These are phyloP conservation scores for Notarius lentiginosus DNA, from an alignment of 2,113 vertebrate species.

Conservation along the genomic window DNA sequence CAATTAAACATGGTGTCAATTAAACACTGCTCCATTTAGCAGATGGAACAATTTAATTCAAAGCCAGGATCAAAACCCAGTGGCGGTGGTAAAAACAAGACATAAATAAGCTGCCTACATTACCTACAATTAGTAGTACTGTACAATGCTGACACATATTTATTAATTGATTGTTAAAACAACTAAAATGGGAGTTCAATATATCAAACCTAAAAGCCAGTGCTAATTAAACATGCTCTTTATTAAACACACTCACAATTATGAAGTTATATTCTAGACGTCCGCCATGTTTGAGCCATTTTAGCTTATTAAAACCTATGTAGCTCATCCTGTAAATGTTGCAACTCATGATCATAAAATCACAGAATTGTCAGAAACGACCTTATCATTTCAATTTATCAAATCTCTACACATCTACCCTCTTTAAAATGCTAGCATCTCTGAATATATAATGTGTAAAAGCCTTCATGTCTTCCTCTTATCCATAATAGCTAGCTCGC, in stretches of 20 bases:
- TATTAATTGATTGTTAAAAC: too few species aligned
- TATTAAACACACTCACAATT: neutral
- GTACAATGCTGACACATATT: too few species aligned
- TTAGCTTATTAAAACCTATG: neutral
- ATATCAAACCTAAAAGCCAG: neutral
- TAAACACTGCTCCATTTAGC: slow-evolving; percentile 31
- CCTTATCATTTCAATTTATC: neutral
- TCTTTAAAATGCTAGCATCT: neutral
- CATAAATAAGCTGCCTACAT: neutral
- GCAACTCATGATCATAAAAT: neutral
- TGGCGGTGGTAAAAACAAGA: slow-evolving; percentile 3
- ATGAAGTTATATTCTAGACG: neutral
- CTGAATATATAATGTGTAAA: neutral
- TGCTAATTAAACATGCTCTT: neutral
- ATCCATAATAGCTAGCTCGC: neutral
- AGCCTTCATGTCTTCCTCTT: neutral
- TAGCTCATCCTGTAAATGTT: neutral
- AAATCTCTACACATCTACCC: neutral
- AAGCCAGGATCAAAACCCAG: slow-evolving; percentile 19
- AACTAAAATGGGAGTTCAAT: neutral
- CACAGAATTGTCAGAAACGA: neutral
- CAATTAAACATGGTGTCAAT: slow-evolving; percentile 31
- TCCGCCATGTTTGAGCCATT: neutral
- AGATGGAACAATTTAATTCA: slow-evolving; percentile 37
- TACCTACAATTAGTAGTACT: neutral